A percentile compares a stretch with the other conserved stretches of the same genome.
phyloP scores from a whole-genome alignment of 2,113 vertebrate species.

The Malurus elegans region DNA sequence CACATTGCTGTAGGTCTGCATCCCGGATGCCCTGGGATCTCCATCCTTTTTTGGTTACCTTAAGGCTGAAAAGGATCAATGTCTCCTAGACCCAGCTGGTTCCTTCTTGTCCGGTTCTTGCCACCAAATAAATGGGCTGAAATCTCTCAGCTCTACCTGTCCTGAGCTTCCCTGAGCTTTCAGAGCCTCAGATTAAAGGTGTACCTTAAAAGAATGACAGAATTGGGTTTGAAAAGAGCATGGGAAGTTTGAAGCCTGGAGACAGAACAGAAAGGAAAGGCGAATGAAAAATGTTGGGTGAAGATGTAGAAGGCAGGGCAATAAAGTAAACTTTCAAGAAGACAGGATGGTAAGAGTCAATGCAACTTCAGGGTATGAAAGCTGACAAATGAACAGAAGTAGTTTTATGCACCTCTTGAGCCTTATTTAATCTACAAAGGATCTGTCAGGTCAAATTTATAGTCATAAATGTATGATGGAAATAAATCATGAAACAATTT shows the following conservation, averaged over 20 bases:
- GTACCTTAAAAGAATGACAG: background rate
- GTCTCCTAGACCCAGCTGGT: background rate
- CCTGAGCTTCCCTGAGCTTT: background rate
- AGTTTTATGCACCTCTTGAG: background rate
- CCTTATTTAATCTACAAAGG: background rate
- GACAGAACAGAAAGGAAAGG: background rate
- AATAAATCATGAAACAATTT: slow-evolving; percentile 42
- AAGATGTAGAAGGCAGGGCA: background rate
- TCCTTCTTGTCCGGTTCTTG: background rate
- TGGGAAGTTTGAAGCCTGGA: background rate
- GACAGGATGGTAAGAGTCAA: background rate
- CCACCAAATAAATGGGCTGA: background rate
- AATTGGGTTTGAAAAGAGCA: background rate
- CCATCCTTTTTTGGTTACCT: background rate
- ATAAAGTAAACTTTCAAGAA: background rate
- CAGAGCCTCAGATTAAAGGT: background rate
- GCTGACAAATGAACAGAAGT: background rate
- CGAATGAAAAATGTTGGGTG: background rate
- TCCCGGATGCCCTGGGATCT: background rate
- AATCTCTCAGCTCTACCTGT: background rate
- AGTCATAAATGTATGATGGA: background rate
- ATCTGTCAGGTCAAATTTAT: background rate
- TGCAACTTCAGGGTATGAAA: background rate
- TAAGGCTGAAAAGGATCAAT: background rate
- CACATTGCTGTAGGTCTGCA: background rate